These are phyloP conservation scores for Ageneiosus marmoratus DNA, from an alignment of 2,113 vertebrate species.

Conservation along the genomic window DNA sequence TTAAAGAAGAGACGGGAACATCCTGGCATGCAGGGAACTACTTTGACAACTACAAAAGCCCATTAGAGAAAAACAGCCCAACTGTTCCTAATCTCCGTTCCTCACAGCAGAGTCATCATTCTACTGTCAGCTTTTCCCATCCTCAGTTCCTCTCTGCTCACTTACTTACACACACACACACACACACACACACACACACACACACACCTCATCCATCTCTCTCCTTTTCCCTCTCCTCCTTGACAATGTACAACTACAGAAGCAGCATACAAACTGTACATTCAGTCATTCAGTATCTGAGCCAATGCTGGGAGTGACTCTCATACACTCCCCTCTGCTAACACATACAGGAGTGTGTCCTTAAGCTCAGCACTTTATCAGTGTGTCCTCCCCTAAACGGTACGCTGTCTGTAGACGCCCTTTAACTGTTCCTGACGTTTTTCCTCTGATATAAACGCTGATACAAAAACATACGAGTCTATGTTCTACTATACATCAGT, in stretches of 20 bases:
- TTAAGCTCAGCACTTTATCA: slow-evolving; percentile 64
- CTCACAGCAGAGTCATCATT: neutral
- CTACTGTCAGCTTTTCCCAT: neutral
- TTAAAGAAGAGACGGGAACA: neutral
- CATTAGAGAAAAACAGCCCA: slow-evolving; percentile 3
- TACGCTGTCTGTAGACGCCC: slow-evolving; percentile 31
- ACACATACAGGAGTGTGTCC: slow-evolving; percentile 46
- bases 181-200: neutral
- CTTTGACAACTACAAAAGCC: slow-evolving; percentile 13
- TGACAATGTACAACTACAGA: slow-evolving; percentile 18
- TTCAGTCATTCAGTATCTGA: slow-evolving; percentile 56
- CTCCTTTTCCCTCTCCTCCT: neutral
- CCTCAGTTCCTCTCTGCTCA: neutral
- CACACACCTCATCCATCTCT: no score
- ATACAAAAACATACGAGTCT: neutral
- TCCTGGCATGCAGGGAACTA: slow-evolving; percentile 30
- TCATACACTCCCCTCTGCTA: slow-evolving; percentile 13
- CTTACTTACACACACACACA: neutral
- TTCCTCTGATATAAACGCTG: neutral
- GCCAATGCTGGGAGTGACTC: slow-evolving; percentile 50
- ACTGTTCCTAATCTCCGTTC: neutral
- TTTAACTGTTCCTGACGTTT: slow-evolving; percentile 27
- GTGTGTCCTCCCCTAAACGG: slow-evolving; percentile 55
- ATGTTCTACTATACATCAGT: neutral
- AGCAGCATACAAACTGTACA: slow-evolving; percentile 57